These are phyloP conservation scores for Heliconius erato DNA, from an alignment of 2,888 invertebrate species.

Conservation along the genomic window DNA sequence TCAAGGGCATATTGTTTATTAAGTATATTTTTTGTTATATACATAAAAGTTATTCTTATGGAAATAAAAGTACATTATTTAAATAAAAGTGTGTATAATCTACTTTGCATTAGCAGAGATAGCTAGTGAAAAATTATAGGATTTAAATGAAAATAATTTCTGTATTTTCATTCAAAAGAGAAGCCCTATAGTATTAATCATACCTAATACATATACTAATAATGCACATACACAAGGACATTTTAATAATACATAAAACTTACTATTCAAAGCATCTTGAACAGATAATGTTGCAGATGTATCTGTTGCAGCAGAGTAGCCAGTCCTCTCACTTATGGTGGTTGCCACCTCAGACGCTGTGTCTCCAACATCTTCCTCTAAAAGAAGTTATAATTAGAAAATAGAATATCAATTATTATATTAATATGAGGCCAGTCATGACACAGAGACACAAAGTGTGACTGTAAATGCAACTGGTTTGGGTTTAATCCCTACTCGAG, in stretches of 20 bases:
- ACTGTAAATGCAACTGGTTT: too few species aligned
- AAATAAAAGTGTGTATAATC: background rate
- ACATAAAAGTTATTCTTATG: background rate
- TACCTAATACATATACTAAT: too few species aligned
- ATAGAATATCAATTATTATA: background rate
- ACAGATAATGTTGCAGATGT: constrained; percentile 77
- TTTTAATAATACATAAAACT: constrained; percentile 52
- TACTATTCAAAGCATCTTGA: constrained; percentile 82
- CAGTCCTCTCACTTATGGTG: constrained; percentile 79
- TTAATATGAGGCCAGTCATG: background rate
- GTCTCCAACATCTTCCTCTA: constrained; percentile 76
- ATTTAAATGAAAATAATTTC: too few species aligned
- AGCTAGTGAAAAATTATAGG: too few species aligned
- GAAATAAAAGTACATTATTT: background rate
- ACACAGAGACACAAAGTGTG: too few species aligned
- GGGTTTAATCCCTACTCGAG: too few species aligned
- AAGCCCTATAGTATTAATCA: background rate
- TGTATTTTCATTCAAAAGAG: background rate
- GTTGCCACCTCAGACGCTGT: constrained; percentile 78
- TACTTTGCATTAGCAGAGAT: too few species aligned
- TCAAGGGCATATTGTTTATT: background rate
- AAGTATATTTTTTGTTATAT: background rate
- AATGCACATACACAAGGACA: too few species aligned
- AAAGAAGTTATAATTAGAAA: constrained; percentile 3
- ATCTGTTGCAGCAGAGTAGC: constrained; percentile 78